A percentile compares a stretch with the other conserved stretches of the same genome.
Conservation (phyloP, 2,888 invertebrate species). For the Mimachlamys varia region DNA sequence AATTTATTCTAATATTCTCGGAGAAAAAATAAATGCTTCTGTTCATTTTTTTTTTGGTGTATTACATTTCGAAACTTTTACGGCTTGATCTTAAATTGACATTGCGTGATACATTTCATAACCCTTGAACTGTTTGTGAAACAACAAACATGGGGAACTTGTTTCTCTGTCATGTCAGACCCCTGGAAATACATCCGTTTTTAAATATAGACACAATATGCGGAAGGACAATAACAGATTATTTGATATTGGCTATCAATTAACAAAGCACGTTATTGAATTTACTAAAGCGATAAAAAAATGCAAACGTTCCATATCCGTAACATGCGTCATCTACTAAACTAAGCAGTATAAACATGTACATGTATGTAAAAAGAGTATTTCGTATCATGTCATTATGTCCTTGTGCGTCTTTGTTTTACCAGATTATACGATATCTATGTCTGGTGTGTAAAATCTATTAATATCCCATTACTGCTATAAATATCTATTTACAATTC, state of each 20-base stretch:
- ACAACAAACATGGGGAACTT: neutral
- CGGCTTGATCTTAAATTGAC: neutral
- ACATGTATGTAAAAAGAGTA: neutral
- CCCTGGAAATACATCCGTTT: neutral
- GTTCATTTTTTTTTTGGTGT: neutral
- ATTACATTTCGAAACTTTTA: neutral
- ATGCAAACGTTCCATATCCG: neutral
- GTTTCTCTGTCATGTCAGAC: neutral
- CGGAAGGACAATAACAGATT: neutral
- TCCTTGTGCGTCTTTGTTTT: neutral
- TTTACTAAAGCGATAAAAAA: neutral
- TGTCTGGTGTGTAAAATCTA: neutral
- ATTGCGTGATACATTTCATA: neutral
- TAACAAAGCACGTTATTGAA: neutral
- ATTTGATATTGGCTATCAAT: neutral
- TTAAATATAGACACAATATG: neutral
- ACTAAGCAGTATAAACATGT: neutral
- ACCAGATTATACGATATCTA: neutral
- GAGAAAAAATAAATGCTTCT: neutral
- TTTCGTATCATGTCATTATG: neutral
- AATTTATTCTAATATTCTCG: neutral
- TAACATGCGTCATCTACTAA: neutral
- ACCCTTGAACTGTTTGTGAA: neutral
- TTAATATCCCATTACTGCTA: neutral
- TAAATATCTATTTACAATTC: neutral